These are phyloP conservation scores for Varanus komodoensis DNA, from an alignment of 2,113 vertebrate species.

Conservation along the genomic window DNA sequence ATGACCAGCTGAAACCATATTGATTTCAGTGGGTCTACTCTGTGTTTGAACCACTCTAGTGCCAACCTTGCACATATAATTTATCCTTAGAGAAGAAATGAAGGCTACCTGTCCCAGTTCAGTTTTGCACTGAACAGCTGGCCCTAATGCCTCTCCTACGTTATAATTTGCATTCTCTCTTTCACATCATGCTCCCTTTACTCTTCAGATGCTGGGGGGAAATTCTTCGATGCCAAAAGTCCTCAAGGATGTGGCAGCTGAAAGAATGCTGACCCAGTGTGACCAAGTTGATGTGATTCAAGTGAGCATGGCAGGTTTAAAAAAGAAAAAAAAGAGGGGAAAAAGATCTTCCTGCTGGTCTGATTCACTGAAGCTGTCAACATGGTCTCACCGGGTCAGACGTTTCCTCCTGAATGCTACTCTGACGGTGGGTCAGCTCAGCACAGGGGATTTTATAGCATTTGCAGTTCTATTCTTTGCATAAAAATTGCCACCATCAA, in stretches of 20 bases:
- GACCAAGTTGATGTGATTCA: background rate
- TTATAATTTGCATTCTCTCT: background rate
- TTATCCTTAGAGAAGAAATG: background rate
- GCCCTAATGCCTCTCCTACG: background rate
- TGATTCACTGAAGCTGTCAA: background rate
- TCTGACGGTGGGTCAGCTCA: background rate
- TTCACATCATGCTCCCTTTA: background rate
- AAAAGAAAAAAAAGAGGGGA: background rate
- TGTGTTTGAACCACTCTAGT: too few relatives aligned
- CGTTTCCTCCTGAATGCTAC: background rate
- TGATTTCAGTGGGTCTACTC: too few relatives aligned
- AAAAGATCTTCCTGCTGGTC: background rate
- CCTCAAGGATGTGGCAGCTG: background rate
- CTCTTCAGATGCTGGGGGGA: background rate
- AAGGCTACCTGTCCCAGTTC: background rate
- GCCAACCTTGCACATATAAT: background rate
- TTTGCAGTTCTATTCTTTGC: background rate
- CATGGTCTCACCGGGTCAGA: background rate
- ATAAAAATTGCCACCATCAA: background rate
- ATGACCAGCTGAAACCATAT: too few relatives aligned
- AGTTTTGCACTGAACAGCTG: background rate
- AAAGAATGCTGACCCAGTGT: background rate
- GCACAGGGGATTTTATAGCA: too few relatives aligned
- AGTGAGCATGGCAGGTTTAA: background rate
- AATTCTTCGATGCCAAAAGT: background rate